These are phyloP conservation scores for Palythoa grandiflora DNA, from an alignment of 92 coral and sea anemone species.

Conservation along the genomic window DNA sequence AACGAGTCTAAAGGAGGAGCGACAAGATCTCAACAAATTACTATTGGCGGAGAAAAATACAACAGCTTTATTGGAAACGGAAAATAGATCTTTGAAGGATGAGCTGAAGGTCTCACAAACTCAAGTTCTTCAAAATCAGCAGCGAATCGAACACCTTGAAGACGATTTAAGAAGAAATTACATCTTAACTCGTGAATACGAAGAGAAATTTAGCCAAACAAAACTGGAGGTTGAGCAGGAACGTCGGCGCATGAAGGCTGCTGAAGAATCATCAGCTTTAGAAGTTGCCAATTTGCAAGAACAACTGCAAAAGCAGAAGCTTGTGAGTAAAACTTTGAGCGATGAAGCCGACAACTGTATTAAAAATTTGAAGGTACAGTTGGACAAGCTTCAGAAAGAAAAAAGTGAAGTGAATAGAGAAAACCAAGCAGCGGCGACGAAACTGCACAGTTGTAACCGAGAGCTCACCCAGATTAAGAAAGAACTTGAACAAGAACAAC, in stretches of 20 bases:
- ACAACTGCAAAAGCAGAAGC: slow-evolving; percentile 72
- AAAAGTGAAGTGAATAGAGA: slow-evolving; percentile 58
- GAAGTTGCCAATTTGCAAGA: slow-evolving; percentile 79
- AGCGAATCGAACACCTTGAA: slow-evolving; percentile 52
- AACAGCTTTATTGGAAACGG: slow-evolving; percentile 17
- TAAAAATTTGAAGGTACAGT: slow-evolving; percentile 62
- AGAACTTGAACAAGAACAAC: slow-evolving; percentile 61
- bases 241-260: slow-evolving; percentile 44
- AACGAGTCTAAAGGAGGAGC: slow-evolving; percentile 18
- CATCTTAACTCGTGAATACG: slow-evolving; percentile 45
- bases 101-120: slow-evolving; percentile 57
- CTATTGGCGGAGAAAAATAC: slow-evolving; percentile 22
- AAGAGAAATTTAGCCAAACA: slow-evolving; percentile 72
- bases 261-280: slow-evolving; percentile 71
- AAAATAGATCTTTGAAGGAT: slow-evolving; percentile 57
- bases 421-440: slow-evolving; percentile 59
- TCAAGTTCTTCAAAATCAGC: slow-evolving; percentile 56
- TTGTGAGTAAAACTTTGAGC: slow-evolving; percentile 74
- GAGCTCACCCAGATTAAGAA: slow-evolving; percentile 69
- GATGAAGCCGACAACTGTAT: slow-evolving; percentile 88
- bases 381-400: slow-evolving; percentile 66
- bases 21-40: not conserved
- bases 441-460: slow-evolving; percentile 62
- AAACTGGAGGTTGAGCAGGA: slow-evolving; percentile 68
- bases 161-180: slow-evolving; percentile 54